Conservation (phyloP, 2,113 vertebrate genomes). For the Hippotragus niger region DNA sequence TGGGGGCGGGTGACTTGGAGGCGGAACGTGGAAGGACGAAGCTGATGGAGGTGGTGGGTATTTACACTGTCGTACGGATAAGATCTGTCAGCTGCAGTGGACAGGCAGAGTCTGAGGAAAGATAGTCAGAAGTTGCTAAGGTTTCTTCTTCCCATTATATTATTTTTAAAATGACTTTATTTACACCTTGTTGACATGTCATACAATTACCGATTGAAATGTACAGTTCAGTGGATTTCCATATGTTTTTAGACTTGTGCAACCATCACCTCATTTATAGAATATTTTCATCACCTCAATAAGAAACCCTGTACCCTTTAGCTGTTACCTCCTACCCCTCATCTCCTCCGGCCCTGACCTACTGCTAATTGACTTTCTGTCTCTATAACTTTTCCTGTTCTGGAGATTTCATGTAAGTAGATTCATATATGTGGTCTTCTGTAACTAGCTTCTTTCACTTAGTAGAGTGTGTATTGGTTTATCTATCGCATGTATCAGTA, state of each 20-base stretch:
- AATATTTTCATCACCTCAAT: background rate
- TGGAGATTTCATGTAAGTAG: background rate
- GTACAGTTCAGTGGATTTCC: rapidly evolving
- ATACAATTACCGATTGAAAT: background rate
- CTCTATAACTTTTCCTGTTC: background rate
- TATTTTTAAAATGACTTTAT: background rate
- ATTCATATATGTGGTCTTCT: background rate
- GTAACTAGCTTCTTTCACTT: background rate
- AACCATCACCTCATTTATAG: background rate
- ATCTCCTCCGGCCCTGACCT: background rate
- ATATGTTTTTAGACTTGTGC: background rate
- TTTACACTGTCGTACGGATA: rapidly evolving
- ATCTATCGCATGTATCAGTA: background rate
- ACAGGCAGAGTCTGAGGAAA: background rate
- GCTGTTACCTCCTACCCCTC: background rate
- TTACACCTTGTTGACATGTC: background rate
- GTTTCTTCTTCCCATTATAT: background rate
- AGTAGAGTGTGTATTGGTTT: background rate
- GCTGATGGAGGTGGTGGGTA: background rate
- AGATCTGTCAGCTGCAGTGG: background rate
- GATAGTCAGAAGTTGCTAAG: background rate
- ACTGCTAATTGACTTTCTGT: background rate
- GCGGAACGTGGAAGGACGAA: background rate
- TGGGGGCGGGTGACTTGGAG: background rate
- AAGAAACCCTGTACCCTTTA: background rate